Base-by-base conservation (phyloP, 1,140 invertebrate genomes). In the Latrodectus geometricus region DNA sequence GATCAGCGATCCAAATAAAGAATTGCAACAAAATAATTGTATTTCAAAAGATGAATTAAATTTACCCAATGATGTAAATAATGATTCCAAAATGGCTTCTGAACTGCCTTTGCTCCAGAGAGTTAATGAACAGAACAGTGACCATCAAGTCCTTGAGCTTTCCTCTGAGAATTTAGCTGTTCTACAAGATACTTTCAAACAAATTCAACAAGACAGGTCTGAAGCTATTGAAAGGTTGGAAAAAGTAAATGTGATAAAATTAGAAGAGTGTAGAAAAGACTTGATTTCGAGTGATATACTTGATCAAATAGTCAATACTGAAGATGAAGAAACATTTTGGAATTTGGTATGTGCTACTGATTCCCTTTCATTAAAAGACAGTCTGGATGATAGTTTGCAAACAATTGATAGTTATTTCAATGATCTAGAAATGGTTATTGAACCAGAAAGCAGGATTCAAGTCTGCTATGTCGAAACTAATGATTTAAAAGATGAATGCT, bases 321-420 rank as follows among this genome's bases (percentile, higher is more conserved):
- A 85, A n/a, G 87, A 88, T 61, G 87, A 88, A 52, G 74, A 74
- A 66, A 70, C 68, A 21, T 88, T 88, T 77, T 88, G 87, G 87
- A 84, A 48, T 68, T 80, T 84, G 70, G 70, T 88, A 48, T 68
- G 80, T 65, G 78, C 81, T 8, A 88, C 87, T 15, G 49, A 81
- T 9, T 65, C 87, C 15, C 87, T 80, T 20, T 66, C 74, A 4
- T 77, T 49, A 14, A 69, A 56, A n/a, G 76, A 68, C 11, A 74
- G 75, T 56, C 12, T 77, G 0, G 80, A 83, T 49, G 87, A 88
- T 35, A 84, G 80, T 50, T 65, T 88, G 14, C 52, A 88, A 48
- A 76, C 87, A 9, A 82, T 84, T 49, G 87, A 88, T 74, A 52
- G 56, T 23, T 87, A 66, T 23, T 68, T 87, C 8, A 87, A 80